phyloP scores from a whole-genome alignment of 2,797 vertebrate species.

The Acomys russatus region DNA sequence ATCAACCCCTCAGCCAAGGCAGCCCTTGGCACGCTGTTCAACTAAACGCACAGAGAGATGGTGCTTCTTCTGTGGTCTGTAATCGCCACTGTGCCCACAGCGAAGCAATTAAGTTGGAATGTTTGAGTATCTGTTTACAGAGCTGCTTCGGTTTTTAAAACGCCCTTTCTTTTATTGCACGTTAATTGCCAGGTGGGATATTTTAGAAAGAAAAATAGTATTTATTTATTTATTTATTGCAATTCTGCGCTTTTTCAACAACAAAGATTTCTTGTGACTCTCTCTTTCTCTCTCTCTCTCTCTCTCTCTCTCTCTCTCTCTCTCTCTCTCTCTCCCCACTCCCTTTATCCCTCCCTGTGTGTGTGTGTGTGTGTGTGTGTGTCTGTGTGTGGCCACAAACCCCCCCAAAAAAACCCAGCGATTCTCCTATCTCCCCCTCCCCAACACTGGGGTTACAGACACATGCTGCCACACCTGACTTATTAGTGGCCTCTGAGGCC shows the following conservation, averaged over 20 bases:
- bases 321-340: neutral
- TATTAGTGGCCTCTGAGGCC: neutral
- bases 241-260: constrained; percentile 14
- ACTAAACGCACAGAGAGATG: neutral
- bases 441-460: neutral
- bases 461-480: neutral
- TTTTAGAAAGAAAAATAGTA: neutral
- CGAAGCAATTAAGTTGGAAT: neutral
- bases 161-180: neutral
- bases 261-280: neutral
- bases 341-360: too few species aligned
- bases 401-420: neutral
- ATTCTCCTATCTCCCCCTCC: neutral
- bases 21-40: neutral
- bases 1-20: neutral
- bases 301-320: neutral
- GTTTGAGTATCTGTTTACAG: constrained; percentile 17
- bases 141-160: constrained; percentile 4
- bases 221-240: neutral
- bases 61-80: neutral
- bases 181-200: neutral
- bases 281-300: neutral
- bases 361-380: neutral
- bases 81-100: neutral
- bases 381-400: neutral